phyloP scores from a whole-genome alignment of 1,140 invertebrate genomes.

The Adelges cooleyi region DNA sequence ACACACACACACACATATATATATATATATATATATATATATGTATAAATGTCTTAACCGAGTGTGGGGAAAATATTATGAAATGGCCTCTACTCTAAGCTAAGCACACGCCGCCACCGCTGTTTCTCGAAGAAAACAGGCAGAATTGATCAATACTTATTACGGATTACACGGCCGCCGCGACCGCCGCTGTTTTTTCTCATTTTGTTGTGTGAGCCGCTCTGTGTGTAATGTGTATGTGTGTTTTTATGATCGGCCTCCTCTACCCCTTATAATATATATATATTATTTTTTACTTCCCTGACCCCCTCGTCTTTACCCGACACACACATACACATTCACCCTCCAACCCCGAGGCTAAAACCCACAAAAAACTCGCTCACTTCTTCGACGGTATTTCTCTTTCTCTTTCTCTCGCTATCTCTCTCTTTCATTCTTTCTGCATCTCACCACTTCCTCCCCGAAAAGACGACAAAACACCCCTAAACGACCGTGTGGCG shows the following conservation, averaged over 20 bases:
- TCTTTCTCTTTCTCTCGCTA: background rate
- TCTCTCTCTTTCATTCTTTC: background rate
- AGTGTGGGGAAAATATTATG: too few relatives aligned
- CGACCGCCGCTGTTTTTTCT: slow-evolving; percentile 25
- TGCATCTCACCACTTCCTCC: background rate
- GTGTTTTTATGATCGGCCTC: slow-evolving; percentile 27
- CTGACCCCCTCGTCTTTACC: background rate
- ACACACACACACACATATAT: too few relatives aligned
- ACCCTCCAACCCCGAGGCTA: background rate
- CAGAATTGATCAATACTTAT: slow-evolving; percentile 29
- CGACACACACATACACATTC: background rate
- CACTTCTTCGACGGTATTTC: background rate
- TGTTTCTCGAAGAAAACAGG: slow-evolving; percentile 15
- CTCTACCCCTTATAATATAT: background rate
- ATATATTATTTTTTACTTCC: slow-evolving; percentile 1
- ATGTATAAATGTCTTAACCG: too few relatives aligned
- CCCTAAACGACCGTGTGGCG: slow-evolving; percentile 17
- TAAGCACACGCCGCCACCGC: background rate
- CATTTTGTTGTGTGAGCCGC: slow-evolving; percentile 13
- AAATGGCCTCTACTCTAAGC: too few relatives aligned
- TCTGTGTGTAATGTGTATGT: slow-evolving; percentile 15
- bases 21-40: too few relatives aligned
- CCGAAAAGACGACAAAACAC: slow-evolving; percentile 18
- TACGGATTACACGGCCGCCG: slow-evolving; percentile 26
- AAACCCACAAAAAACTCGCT: slow-evolving; percentile 13